A percentile compares a stretch with the other conserved stretches of the same genome.
Conservation (phyloP, 2,113 vertebrate genomes). For the Macquaria ambigua region DNA sequence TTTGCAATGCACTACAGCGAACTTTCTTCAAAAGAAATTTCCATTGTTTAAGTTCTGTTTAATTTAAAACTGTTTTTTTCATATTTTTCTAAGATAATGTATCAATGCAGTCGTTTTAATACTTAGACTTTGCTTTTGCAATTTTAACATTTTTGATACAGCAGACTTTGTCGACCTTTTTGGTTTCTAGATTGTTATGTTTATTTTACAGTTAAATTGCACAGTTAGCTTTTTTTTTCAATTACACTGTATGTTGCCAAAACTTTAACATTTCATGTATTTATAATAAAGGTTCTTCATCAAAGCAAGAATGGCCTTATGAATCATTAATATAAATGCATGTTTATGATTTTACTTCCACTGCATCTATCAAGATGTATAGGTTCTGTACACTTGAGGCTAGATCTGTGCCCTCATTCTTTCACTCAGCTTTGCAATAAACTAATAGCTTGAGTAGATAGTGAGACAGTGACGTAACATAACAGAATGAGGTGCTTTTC, state of each 20-base stretch:
- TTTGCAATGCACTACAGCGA: constrained; percentile 62
- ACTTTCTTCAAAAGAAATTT: constrained; percentile 57
- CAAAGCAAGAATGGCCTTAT: constrained; percentile 82
- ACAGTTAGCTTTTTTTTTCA: constrained; percentile 63
- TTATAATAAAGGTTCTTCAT: constrained; percentile 87
- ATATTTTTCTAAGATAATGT: constrained; percentile 54
- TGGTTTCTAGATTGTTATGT: constrained; percentile 64
- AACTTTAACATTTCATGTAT: constrained; percentile 80
- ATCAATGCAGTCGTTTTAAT: constrained; percentile 52
- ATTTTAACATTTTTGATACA: constrained; percentile 59
- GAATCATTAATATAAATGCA: constrained; percentile 84
- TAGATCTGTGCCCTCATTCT: not conserved
- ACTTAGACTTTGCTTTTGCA: constrained; percentile 41
- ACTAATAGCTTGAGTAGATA: not conserved
- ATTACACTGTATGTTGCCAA: constrained; percentile 80
- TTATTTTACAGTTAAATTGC: constrained; percentile 66
- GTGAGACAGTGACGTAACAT: not conserved
- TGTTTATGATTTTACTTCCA: constrained; percentile 61
- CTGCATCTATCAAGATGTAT: constrained; percentile 37
- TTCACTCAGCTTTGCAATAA: not conserved
- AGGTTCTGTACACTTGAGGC: constrained; percentile 7
- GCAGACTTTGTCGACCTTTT: constrained; percentile 49
- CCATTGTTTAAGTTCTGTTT: constrained; percentile 62
- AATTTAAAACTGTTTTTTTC: constrained; percentile 48
- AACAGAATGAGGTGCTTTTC: not conserved